Evolutionary conservation across 2,797 vertebrate species (phyloP), one percentile per base, ranked within the genome.

Genomic region (Spatula versicolor): DNA sequence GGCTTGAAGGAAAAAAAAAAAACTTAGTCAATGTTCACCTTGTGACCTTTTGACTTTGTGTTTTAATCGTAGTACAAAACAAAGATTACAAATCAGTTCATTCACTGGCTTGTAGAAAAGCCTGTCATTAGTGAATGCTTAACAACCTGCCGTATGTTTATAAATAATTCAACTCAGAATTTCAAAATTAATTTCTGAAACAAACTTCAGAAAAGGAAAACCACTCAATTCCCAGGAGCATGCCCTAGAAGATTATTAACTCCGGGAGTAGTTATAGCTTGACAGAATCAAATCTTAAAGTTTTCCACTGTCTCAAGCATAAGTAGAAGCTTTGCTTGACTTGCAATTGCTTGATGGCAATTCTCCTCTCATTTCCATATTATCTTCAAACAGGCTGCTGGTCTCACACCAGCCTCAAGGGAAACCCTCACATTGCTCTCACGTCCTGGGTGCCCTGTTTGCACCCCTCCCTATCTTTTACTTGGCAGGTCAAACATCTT

Each of bases 321-420:
- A 13, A 92, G 71, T 2, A 48, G 45, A n/a, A 73, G 46, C 25
- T 88, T 9, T 79, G 9, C 50, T 62, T 14, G 48, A 8, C 56
- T 16, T 2, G 8, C 18, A 19, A 48, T 16, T 35, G 41, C 56
- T 37, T 7, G 21, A 12, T 58, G 67, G 8, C 48, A 15, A 3
- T 28, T 52, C 41, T 54, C 39, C 6, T n/a, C 83, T 86, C 83
- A 73, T 83, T 69, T 62, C 73, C 80, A 48, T 5, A 1, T 68
- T 25, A 33, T 18, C 75, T 86, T 22, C 37, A 18, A 26, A 33
- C 0, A 16, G 26, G 30, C 56, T 33, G 23, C 5, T 43, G 10
- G 0, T 3, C 62, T 16, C 55, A 1, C 3, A 0, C 28, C 18
- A 0, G 8, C 79, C 86, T 50, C 1, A 0, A 41, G 83, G 80